Evolutionary conservation across 2,797 vertebrate genomes (phyloP).

Genomic region (Takifugu ocellatus): DNA sequence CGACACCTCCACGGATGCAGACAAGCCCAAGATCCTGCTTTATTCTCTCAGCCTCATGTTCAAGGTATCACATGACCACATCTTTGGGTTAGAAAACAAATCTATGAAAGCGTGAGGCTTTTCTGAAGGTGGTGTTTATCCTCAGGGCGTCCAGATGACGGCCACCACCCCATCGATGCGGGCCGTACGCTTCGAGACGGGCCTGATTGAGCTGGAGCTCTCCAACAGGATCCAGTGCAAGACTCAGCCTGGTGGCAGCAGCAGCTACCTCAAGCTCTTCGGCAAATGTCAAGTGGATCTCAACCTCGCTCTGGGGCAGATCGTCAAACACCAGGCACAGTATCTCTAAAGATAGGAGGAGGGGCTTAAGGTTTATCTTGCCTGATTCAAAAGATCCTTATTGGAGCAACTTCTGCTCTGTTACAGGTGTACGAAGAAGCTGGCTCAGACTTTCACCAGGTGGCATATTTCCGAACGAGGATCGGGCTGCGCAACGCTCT

Average conservation of each 20-base stretch:
- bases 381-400: fast-evolving
- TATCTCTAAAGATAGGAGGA: no score
- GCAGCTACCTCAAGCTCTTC: slow-evolving; percentile 97
- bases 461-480: slow-evolving; percentile 97
- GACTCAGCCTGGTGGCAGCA: slow-evolving; percentile 89
- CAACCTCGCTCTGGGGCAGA: slow-evolving; percentile 95
- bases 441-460: slow-evolving; percentile 98
- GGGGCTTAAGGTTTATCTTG: no score
- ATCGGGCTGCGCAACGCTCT: slow-evolving; percentile 95
- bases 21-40: slow-evolving; percentile 97
- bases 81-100: no score
- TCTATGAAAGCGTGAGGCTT: not conserved
- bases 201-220: slow-evolving; percentile 94
- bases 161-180: slow-evolving; percentile 98
- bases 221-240: slow-evolving; percentile 98
- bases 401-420: not conserved
- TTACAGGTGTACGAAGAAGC: slow-evolving; percentile 98
- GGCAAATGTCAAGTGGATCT: slow-evolving; percentile 99
- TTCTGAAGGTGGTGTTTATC: not conserved
- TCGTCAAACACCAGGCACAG: slow-evolving; percentile 94
- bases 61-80: slow-evolving; percentile 79
- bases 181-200: slow-evolving; percentile 96
- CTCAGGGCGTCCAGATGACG: slow-evolving; percentile 95
- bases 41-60: slow-evolving; percentile 95
- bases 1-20: slow-evolving; percentile 90